Evolutionary conservation across 1,140 invertebrate genomes (phyloP).

Genomic region (Hyles vespertilio): DNA sequence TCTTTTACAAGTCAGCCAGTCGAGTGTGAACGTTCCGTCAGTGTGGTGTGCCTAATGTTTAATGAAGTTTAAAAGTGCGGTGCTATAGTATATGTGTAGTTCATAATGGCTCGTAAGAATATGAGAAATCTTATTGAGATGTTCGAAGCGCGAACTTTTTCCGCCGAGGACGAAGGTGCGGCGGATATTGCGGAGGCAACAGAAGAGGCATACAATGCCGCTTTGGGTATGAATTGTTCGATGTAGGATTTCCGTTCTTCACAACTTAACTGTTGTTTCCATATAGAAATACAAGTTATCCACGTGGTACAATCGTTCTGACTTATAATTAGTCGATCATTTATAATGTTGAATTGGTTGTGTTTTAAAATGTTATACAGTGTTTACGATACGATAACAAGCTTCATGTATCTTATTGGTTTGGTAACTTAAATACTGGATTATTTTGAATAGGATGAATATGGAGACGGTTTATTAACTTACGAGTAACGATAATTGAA

Average conservation of each 20-base stretch:
- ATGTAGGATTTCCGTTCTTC: no score
- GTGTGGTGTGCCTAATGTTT: slow-evolving; percentile 6
- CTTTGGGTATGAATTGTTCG: slow-evolving; percentile 11
- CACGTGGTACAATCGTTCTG: not conserved
- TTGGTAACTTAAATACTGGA: no score
- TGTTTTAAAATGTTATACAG: no score
- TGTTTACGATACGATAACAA: no score
- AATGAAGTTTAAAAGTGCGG: slow-evolving; percentile 8
- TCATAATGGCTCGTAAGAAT: slow-evolving; percentile 29
- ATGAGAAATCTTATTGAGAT: slow-evolving; percentile 57
- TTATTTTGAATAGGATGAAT: no score
- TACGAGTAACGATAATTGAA: no score
- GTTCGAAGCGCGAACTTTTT: slow-evolving; percentile 42
- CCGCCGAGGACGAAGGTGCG: slow-evolving; percentile 25
- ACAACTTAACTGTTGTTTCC: no score
- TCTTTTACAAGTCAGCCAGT: slow-evolving; percentile 31
- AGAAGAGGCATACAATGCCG: slow-evolving; percentile 19
- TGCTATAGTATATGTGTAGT: slow-evolving; percentile 10
- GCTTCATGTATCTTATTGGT: no score
- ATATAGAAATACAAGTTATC: not conserved
- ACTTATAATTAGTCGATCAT: no score
- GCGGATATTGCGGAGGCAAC: slow-evolving; percentile 28
- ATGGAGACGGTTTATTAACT: no score
- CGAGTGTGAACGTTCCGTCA: slow-evolving; percentile 30
- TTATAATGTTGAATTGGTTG: no score